Conservation (phyloP, 2,888 invertebrate species). For the Eristalis arbustorum region DNA sequence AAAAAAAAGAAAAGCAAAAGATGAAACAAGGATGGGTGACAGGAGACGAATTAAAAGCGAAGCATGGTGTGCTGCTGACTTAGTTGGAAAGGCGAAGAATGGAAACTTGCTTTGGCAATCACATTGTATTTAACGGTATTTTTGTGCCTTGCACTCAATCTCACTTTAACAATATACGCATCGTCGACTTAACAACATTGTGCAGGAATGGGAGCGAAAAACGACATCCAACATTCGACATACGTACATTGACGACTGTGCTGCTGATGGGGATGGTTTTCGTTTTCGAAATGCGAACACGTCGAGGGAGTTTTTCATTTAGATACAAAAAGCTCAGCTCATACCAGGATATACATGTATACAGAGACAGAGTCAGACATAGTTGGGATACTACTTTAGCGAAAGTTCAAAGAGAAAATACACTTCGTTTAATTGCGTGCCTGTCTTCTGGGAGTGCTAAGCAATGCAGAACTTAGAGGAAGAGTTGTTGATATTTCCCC, state of each 20-base stretch:
- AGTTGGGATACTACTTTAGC: neutral
- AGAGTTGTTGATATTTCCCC: neutral
- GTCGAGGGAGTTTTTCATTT: neutral
- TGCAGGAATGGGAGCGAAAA: neutral
- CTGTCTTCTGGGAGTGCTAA: neutral
- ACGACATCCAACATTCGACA: neutral
- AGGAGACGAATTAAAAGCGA: slow-evolving; percentile 41
- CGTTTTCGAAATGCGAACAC: neutral
- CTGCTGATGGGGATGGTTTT: neutral
- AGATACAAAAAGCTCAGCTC: neutral
- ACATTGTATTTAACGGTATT: slow-evolving; percentile 43
- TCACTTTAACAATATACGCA: slow-evolving; percentile 2
- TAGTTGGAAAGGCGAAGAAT: neutral
- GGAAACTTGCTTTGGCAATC: slow-evolving; percentile 25
- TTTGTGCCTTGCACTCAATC: neutral
- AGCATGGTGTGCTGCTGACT: slow-evolving; percentile 19
- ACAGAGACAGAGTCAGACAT: neutral
- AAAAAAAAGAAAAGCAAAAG: neutral
- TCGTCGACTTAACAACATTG: neutral
- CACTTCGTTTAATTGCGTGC: neutral
- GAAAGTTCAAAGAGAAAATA: neutral
- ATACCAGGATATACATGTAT: neutral
- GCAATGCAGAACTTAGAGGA: neutral
- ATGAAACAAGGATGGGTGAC: slow-evolving; percentile 13
- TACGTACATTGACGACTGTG: neutral